These are phyloP conservation scores for Cecropterus lyciades DNA, from an alignment of 1,140 invertebrate species.

Conservation along the genomic window DNA sequence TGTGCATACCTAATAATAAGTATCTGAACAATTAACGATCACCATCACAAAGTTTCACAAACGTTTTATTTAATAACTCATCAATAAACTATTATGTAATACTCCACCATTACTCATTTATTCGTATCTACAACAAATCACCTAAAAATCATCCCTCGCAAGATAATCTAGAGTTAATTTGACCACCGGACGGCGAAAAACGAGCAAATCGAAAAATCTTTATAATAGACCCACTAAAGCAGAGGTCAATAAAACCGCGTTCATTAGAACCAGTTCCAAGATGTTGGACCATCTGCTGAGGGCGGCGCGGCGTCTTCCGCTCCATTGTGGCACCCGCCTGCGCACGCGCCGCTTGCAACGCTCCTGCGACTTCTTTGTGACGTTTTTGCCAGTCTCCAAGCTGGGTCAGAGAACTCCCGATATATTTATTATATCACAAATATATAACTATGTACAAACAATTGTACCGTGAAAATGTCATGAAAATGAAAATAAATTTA, in stretches of 20 bases:
- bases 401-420: conserved; percentile 62
- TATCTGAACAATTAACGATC: too few relatives aligned
- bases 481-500: too few relatives aligned
- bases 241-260: conserved; percentile 69
- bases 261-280: conserved; percentile 71
- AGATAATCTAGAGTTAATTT: conserved; percentile 8
- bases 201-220: conserved; percentile 26
- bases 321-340: conserved; percentile 71
- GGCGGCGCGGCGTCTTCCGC: conserved; percentile 74
- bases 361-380: conserved; percentile 44
- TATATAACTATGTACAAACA: too few relatives aligned
- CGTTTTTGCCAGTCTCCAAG: conserved; percentile 50
- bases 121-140: too few relatives aligned
- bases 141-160: too few relatives aligned
- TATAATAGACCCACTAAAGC: conserved; percentile 46
- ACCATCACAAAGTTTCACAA: too few relatives aligned
- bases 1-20: too few relatives aligned
- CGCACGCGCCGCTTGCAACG: conserved; percentile 69
- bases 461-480: too few relatives aligned
- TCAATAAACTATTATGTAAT: too few relatives aligned
- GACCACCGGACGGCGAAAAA: conserved; percentile 3
- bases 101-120: too few relatives aligned
- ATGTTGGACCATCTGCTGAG: conserved; percentile 70
- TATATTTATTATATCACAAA: background rate
- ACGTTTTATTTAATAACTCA: too few relatives aligned